Evolutionary conservation across 2,113 vertebrate species (phyloP).

Genomic region (Epinephelus cyanopodus): DNA sequence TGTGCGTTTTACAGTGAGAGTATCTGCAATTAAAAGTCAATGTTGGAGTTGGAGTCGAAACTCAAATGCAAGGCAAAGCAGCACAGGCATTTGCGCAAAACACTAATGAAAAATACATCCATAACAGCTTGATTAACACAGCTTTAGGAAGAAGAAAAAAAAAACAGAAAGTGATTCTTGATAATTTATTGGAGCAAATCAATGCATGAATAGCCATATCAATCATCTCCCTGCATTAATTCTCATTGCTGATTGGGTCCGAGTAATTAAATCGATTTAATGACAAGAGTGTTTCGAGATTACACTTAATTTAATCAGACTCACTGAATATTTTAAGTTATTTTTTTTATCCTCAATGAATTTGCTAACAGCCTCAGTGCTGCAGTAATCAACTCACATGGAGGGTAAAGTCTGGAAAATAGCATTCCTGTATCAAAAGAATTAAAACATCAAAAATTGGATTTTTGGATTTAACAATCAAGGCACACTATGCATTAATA

Average conservation of each 20-base stretch:
- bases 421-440: background rate
- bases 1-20: background rate
- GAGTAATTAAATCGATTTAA: slow-evolving; percentile 56
- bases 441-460: slow-evolving; percentile 15
- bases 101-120: background rate
- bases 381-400: background rate
- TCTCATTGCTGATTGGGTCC: slow-evolving; percentile 15
- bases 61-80: slow-evolving; percentile 6
- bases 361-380: background rate
- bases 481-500: slow-evolving; percentile 12
- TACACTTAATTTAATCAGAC: slow-evolving; percentile 38
- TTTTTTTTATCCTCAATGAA: background rate
- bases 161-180: background rate
- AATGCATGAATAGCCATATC: slow-evolving; percentile 30
- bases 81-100: background rate
- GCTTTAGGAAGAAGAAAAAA: background rate
- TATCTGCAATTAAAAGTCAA: slow-evolving; percentile 6
- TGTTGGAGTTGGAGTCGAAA: background rate
- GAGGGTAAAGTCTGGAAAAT: background rate
- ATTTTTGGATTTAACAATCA: background rate
- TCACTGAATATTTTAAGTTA: background rate
- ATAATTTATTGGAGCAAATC: slow-evolving; percentile 57
- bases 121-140: background rate
- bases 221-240: slow-evolving; percentile 33
- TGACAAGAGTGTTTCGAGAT: slow-evolving; percentile 20